A percentile compares a stretch with the other conserved stretches of the same genome.
Evolutionary conservation across 2,888 invertebrate genomes (phyloP).

Genomic region (Xylota segnis): DNA sequence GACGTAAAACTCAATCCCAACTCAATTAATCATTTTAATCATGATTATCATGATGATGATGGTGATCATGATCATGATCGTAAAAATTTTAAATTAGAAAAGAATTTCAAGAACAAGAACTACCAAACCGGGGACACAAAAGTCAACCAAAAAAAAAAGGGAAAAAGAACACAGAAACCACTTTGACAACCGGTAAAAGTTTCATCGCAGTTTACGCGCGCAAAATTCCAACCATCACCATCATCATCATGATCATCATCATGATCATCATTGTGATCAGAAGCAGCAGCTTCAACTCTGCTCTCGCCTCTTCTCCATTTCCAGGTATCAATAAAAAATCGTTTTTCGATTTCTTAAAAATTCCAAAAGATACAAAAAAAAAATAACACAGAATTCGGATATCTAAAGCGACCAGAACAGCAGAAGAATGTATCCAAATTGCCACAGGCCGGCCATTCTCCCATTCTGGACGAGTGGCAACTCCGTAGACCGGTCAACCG

Average conservation of each 20-base stretch:
- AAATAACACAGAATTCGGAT: conserved; percentile 30
- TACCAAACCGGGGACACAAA: conserved; percentile 46
- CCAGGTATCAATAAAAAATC: conserved; percentile 75
- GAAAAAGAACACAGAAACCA: conserved; percentile 28
- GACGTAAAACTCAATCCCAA: conserved; percentile 50
- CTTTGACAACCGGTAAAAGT: conserved; percentile 73
- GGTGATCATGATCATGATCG: conserved; percentile 13
- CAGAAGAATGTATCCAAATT: conserved; percentile 71
- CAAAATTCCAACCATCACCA: conserved; percentile 68
- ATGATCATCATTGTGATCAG: conserved; percentile 44
- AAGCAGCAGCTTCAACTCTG: conserved; percentile 23
- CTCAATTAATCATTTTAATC: conserved; percentile 16
- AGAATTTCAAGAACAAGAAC: conserved; percentile 59
- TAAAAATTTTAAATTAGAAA: conserved; percentile 69
- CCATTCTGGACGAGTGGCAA: conserved; percentile 68
- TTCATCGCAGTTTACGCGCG: conserved; percentile 73
- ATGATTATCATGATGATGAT: conserved; percentile 1
- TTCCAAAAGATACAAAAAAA: conserved; percentile 59
- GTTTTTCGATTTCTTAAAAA: conserved; percentile 75
- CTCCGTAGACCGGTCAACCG: conserved; percentile 60
- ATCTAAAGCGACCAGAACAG: conserved; percentile 63
- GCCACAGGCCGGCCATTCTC: conserved; percentile 63
- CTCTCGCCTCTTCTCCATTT: conserved; percentile 25
- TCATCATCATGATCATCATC: conserved; percentile 43
- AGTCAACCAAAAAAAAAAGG: not conserved